Conservation (phyloP, 2,113 vertebrate genomes). For the Pachyramphus minor region DNA sequence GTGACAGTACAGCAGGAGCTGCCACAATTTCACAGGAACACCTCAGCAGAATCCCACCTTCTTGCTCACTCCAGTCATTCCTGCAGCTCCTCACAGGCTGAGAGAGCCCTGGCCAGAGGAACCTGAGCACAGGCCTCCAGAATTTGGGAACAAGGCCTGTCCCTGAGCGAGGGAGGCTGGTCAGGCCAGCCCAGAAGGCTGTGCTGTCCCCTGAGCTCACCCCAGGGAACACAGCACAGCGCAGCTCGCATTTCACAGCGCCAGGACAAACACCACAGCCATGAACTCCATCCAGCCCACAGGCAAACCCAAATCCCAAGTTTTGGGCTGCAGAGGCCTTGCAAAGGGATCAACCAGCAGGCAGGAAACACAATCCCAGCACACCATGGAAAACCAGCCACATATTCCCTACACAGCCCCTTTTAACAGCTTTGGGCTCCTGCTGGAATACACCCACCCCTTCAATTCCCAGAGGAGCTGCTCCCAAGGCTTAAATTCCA, state of each 20-base stretch:
- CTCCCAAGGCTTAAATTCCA: background rate
- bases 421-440: background rate
- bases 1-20: background rate
- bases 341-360: background rate
- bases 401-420: accelerated
- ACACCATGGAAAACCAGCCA: accelerated
- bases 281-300: background rate
- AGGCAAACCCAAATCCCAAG: background rate
- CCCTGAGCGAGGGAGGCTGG: background rate
- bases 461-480: background rate
- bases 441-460: background rate
- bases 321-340: background rate
- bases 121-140: background rate
- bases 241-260: background rate
- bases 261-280: background rate
- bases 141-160: background rate
- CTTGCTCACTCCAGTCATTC: background rate
- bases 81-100: background rate
- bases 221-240: background rate
- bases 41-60: background rate
- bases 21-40: too few species aligned
- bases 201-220: background rate
- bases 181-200: background rate
- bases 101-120: background rate
- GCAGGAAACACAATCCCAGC: background rate